A percentile compares a stretch with the other conserved stretches of the same genome.
These are phyloP conservation scores for Drosophila subsilvestris DNA, from an alignment of 2,888 invertebrate species.

Conservation along the genomic window DNA sequence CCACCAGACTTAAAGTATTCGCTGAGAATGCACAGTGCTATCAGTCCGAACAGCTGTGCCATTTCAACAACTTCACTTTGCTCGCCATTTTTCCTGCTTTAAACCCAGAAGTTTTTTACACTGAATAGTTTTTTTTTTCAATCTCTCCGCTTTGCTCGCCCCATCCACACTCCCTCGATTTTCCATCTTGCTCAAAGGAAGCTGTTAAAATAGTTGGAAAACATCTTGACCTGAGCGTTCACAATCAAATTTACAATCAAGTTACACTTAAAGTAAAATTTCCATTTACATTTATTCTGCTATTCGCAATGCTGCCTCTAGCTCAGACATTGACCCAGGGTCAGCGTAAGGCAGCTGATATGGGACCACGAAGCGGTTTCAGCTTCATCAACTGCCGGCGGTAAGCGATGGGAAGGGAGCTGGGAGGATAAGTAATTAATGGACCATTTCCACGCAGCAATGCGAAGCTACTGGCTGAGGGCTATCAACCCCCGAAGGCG, in stretches of 20 bases:
- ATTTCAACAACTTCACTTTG: no score
- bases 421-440: neutral
- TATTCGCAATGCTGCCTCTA: neutral
- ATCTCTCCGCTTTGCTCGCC: no score
- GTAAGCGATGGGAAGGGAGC: neutral
- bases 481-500: constrained; percentile 92
- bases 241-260: neutral
- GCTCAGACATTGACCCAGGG: neutral
- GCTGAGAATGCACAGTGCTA: no score
- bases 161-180: no score
- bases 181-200: neutral
- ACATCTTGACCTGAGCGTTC: neutral
- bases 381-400: constrained; percentile 34
- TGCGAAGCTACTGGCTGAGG: constrained; percentile 89
- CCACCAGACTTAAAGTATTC: no score
- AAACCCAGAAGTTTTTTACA: no score
- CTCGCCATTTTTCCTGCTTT: no score
- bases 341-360: neutral
- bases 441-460: constrained; percentile 88
- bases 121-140: no score
- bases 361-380: constrained; percentile 21
- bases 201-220: neutral
- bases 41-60: no score
- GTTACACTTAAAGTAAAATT: neutral
- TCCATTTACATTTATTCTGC: neutral